These are phyloP conservation scores for Pelvicachromis taeniatus DNA, from an alignment of 2,113 vertebrate genomes.

Conservation along the genomic window DNA sequence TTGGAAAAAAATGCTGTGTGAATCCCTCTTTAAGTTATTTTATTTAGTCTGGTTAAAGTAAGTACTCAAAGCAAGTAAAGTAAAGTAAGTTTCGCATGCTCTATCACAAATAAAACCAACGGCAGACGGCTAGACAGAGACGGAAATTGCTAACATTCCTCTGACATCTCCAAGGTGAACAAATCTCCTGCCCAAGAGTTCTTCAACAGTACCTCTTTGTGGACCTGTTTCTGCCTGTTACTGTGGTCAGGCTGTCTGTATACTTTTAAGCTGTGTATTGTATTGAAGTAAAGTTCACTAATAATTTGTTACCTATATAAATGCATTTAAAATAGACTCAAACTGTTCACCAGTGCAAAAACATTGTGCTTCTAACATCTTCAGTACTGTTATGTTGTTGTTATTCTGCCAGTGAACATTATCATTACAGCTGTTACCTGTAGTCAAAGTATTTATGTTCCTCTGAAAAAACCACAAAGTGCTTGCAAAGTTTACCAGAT, in stretches of 20 bases:
- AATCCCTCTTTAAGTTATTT: not conserved
- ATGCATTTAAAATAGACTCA: not conserved
- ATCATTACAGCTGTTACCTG: not conserved
- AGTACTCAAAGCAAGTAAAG: not conserved
- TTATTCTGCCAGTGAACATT: not conserved
- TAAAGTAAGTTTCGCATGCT: too few relatives aligned
- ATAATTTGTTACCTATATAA: not conserved
- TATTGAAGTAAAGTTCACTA: not conserved
- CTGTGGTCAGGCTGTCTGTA: not conserved
- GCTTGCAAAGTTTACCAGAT: not conserved
- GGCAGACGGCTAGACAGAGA: not conserved
- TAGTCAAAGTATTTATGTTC: not conserved
- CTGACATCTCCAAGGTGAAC: accelerated
- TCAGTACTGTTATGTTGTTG: not conserved
- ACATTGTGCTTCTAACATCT: not conserved
- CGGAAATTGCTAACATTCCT: not conserved
- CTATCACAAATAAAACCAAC: not conserved
- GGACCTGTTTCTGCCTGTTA: not conserved
- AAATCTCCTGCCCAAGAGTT: not conserved
- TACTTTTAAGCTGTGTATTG: not conserved
- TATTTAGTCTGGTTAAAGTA: not conserved
- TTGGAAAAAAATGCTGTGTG: not conserved
- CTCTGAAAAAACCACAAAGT: not conserved
- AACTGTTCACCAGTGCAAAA: not conserved
- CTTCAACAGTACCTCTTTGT: not conserved